Evolutionary conservation across 2,888 invertebrate genomes (phyloP).

Genomic region (Erebia ligea): DNA sequence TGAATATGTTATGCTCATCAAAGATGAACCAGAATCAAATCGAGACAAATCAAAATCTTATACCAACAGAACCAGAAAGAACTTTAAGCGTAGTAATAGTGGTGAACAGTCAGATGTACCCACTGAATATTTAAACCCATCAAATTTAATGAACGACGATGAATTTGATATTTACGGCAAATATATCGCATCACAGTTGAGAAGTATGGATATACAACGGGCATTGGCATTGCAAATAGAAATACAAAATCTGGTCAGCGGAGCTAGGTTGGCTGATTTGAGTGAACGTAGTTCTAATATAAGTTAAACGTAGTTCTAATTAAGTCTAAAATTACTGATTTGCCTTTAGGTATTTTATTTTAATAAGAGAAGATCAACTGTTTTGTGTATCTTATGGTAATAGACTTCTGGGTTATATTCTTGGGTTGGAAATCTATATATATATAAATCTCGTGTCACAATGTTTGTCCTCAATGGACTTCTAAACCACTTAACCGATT

Average conservation of each 20-base stretch:
- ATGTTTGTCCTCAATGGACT: no score
- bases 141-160: slow-evolving; percentile 54
- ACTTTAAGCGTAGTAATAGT: not conserved
- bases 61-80: slow-evolving; percentile 46
- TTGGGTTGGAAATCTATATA: no score
- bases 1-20: slow-evolving; percentile 53
- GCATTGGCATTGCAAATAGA: slow-evolving; percentile 69
- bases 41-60: slow-evolving; percentile 37
- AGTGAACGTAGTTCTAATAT: slow-evolving; percentile 20
- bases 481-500: no score
- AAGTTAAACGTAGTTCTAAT: no score
- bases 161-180: slow-evolving; percentile 78
- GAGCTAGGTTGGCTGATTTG: slow-evolving; percentile 64
- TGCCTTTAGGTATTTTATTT: no score
- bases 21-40: slow-evolving; percentile 51
- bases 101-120: not conserved
- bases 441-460: no score
- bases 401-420: no score
- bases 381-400: no score
- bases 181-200: slow-evolving; percentile 72
- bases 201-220: slow-evolving; percentile 66
- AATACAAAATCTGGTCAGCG: slow-evolving; percentile 70
- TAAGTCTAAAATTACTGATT: not conserved
- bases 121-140: not conserved
- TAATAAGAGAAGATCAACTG: no score